phyloP scores from a whole-genome alignment of 1,140 invertebrate species.

The Rhyacophila brunnea region DNA sequence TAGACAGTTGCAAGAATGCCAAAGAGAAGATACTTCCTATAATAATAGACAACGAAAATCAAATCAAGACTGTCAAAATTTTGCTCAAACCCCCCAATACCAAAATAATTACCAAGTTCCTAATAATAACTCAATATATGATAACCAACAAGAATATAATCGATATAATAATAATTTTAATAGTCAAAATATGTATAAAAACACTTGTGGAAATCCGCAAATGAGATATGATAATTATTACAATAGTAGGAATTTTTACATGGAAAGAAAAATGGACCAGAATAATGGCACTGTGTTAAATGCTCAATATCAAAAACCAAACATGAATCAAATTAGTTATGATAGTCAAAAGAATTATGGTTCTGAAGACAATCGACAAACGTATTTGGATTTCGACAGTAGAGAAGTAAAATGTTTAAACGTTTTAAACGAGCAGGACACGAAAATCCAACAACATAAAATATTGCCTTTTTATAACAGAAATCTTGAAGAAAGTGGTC shows the following conservation, averaged over 20 bases:
- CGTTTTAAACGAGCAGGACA: too few relatives aligned
- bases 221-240: neutral
- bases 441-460: neutral
- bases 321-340: too few relatives aligned
- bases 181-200: neutral
- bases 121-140: neutral
- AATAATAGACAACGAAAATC: neutral
- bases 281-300: too few relatives aligned
- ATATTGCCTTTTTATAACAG: neutral
- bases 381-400: too few relatives aligned
- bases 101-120: conserved; percentile 2
- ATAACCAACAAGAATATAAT: too few relatives aligned
- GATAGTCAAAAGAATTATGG: too few relatives aligned
- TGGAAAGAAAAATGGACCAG: too few relatives aligned
- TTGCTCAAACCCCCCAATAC: neutral
- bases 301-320: neutral
- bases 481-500: neutral
- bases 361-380: too few relatives aligned
- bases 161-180: neutral
- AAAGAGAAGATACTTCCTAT: conserved; percentile 1
- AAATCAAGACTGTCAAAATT: conserved; percentile 2
- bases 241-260: neutral
- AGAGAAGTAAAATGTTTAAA: too few relatives aligned
- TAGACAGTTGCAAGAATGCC: conserved; percentile 9
- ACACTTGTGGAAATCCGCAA: neutral